Base-by-base conservation (phyloP, 2,113 vertebrate genomes). In the Caloenas nicobarica region DNA sequence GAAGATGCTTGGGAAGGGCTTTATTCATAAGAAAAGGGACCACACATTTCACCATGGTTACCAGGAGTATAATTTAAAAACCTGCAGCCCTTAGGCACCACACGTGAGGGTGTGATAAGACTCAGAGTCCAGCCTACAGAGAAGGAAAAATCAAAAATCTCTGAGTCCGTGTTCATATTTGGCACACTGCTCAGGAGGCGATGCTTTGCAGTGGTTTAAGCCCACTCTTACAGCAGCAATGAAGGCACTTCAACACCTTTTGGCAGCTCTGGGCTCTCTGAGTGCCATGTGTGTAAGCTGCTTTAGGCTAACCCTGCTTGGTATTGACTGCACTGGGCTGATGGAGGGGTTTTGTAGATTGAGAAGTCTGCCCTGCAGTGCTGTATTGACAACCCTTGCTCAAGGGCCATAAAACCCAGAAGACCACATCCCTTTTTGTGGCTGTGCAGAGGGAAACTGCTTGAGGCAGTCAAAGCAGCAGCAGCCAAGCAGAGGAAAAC, bases 401-500 rank as follows among this genome's bases (percentile, higher is more conserved):
- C 48, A 16, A 3, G 38, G 72, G 24, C 33, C 26, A 40, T 68
- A 29, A 81, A 86, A 18, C 60, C 60, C 53, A 74, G 26, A 93
- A 64, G 82, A 74, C 48, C 60, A 57, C 4, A 1, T 91, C 44
- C 21, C 8, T 51, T 93, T 73, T 57, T 86, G 60, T 90, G 33
- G 13, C 48, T 36, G 24, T 29, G 50, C 15, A 44, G 53, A 64
- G 21, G 16, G 22, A 88, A 86, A 72, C 31, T 61, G 70, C 77
- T 53, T 29, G 24, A 89, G 72, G 86, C 76, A 74, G 33, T 56
- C 76, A 71, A 78, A 61, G 29, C 38, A 61, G 74, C 34, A 61
- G 74, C 88, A 96, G 88, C 74, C 91, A 96, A 91, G 81, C 64
- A 88, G 78, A 42, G 44, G 64, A 79, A 86, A 94, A 57, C 73